Percentiles rank a stretch among this genome's conserved stretches.
Evolutionary conservation across 2,888 invertebrate species (phyloP).

Genomic region (Itoplectis maculator): DNA sequence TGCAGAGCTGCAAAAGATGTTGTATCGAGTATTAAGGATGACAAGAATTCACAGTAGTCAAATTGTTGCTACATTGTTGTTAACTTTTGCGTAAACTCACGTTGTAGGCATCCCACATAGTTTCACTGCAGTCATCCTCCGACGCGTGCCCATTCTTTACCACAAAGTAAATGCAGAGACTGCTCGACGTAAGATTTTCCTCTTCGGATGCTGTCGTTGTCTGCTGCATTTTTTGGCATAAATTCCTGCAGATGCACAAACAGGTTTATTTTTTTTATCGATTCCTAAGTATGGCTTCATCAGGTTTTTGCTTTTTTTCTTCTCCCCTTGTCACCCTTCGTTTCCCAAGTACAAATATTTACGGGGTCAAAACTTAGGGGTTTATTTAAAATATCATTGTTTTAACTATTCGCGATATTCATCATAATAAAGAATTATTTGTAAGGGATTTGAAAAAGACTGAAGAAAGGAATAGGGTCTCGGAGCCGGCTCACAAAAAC

Average conservation of each 20-base stretch:
- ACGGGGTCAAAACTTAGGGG: too few relatives aligned
- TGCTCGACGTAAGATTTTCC: conserved; percentile 71
- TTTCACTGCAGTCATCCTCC: conserved; percentile 86
- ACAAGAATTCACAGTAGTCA: background rate
- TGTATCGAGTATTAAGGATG: background rate
- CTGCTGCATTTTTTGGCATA: background rate
- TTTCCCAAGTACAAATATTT: too few relatives aligned
- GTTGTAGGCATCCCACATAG: conserved; percentile 87
- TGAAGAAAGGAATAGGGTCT: too few relatives aligned
- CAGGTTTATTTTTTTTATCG: background rate
- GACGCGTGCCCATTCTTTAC: conserved; percentile 85
- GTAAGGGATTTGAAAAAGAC: too few relatives aligned
- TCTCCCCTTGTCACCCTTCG: too few relatives aligned
- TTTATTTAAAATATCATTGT: too few relatives aligned
- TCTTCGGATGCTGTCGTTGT: conserved; percentile 71
- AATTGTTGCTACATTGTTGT: background rate
- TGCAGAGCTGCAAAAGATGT: conserved; percentile 49
- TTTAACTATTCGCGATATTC: too few relatives aligned
- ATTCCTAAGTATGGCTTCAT: background rate
- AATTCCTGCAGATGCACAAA: background rate
- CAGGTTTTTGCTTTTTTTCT: background rate
- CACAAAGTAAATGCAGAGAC: conserved; percentile 85
- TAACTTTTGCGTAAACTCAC: conserved; percentile 83
- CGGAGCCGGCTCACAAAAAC: too few relatives aligned
- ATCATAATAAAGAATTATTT: too few relatives aligned